Conservation (phyloP, 2,113 vertebrate genomes). For the Sebastes schlegelii region DNA sequence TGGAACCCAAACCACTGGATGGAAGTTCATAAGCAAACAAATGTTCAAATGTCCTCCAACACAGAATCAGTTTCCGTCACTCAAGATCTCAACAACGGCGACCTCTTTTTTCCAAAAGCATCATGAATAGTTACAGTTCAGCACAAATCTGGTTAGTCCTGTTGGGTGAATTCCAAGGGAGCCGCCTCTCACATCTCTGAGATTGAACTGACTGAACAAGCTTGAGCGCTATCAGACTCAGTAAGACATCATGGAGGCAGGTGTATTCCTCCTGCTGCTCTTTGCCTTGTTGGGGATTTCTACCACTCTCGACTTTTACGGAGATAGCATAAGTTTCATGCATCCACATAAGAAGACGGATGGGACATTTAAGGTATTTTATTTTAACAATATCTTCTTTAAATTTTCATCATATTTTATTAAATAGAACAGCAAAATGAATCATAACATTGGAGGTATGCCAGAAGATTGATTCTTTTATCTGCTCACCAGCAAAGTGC, state of each 20-base stretch:
- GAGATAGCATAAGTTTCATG: conserved; percentile 63
- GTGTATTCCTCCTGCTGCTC: conserved; percentile 29
- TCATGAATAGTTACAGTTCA: too few species aligned
- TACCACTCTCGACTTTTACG: conserved; percentile 44
- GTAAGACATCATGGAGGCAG: conserved; percentile 57
- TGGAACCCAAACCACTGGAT: too few species aligned
- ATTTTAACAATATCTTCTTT: neutral
- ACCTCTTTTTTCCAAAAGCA: too few species aligned
- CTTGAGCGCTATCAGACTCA: neutral
- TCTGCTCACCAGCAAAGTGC: too few species aligned
- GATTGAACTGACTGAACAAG: conserved; percentile 1
- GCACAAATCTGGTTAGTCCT: conserved; percentile 56
- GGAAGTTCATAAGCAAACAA: too few species aligned
- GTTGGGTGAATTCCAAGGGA: conserved; percentile 14
- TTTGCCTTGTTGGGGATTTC: neutral
- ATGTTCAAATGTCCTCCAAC: too few species aligned
- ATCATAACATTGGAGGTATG: neutral
- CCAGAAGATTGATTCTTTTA: neutral
- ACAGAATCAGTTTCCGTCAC: neutral
- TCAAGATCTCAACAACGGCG: too few species aligned
- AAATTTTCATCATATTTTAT: neutral
- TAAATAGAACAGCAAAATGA: neutral
- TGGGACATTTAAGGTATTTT: conserved; percentile 64
- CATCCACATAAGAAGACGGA: neutral
- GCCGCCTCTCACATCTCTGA: conserved; percentile 10